Evolutionary conservation across 2,888 invertebrate genomes (phyloP), one percentile per base, ranked within the genome.

Genomic region (Drosophila siamana): DNA sequence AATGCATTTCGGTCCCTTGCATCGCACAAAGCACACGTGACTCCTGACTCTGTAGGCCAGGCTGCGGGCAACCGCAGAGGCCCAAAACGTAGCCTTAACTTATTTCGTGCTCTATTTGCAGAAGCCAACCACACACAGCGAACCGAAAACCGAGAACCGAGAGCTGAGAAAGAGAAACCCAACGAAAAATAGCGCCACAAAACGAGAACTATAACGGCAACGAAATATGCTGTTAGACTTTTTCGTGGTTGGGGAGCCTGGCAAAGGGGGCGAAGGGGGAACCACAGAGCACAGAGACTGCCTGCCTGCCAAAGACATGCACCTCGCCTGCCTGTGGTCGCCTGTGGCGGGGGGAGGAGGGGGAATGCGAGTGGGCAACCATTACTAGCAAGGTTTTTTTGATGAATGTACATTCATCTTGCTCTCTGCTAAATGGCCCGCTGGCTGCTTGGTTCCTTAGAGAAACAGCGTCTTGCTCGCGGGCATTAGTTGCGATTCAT

Each of bases 361-460:
- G 3, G 11, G 15, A 2, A 7, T 8, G 16, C 13, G 15, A 6
- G 15, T 15, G 52, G 57, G 47, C 43, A 38, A 28, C 22, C 38
- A 16, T 28, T 55, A 28, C 16, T 41, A 65, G 33, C 38, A 54
- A 54, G 30, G 64, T 51, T 67, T 47, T 73, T 57, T 66, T 66
- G 62, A 77, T 74, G 85, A 75, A 73, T 73, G 64, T 63, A 60
- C 70, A 73, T 78, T 74, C 80, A 84, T 80, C 70, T 64, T 50
- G 36, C 24, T 30, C 33, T 26, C 16, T 44, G 30, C 43, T 38
- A 43, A 28, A 51, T 55, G 51, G 9, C 51, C 16, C 48, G 66
- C 54, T 40, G 11, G 56, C 41, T 55, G 26, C 40, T 33, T 40
- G 11, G 56, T 41, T 55, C 30, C 40, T 33, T 13, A 11, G 44